Evolutionary conservation across 2,888 invertebrate species (phyloP).

Genomic region (Platerodrilus igneus): DNA sequence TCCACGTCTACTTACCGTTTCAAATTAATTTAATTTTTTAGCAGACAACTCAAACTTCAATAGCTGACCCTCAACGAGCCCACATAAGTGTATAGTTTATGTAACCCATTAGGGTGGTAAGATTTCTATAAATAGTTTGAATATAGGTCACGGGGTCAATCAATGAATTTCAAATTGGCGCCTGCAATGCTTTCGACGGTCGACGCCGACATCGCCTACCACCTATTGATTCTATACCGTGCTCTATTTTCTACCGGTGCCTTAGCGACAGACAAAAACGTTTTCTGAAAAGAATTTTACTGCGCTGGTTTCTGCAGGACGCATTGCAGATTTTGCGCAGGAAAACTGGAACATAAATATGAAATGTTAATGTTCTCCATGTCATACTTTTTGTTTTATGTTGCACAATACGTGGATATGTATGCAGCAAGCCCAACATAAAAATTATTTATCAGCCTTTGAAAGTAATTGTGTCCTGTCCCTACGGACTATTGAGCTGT

Average conservation of each 20-base stretch:
- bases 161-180: slow-evolving; percentile 34
- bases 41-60: background rate
- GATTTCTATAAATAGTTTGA: slow-evolving; percentile 27
- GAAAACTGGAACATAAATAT: slow-evolving; percentile 7
- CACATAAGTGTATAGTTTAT: slow-evolving; percentile 8
- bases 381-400: too few relatives aligned
- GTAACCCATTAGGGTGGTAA: slow-evolving; percentile 22
- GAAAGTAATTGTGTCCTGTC: too few relatives aligned
- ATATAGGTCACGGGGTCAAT: slow-evolving; percentile 35
- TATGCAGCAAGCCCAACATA: too few relatives aligned
- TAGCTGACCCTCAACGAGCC: background rate
- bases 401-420: too few relatives aligned
- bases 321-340: slow-evolving; percentile 18
- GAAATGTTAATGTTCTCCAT: too few relatives aligned
- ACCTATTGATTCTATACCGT: slow-evolving; percentile 29
- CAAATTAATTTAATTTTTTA: background rate
- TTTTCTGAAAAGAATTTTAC: slow-evolving; percentile 10
- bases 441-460: too few relatives aligned
- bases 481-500: too few relatives aligned
- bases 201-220: slow-evolving; percentile 32
- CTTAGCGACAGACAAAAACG: slow-evolving; percentile 19
- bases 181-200: slow-evolving; percentile 30
- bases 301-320: slow-evolving; percentile 17
- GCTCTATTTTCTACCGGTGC: slow-evolving; percentile 31
- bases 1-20: background rate